Evolutionary conservation across 2,797 vertebrate species (phyloP).

Genomic region (Molossus alvarezi): DNA sequence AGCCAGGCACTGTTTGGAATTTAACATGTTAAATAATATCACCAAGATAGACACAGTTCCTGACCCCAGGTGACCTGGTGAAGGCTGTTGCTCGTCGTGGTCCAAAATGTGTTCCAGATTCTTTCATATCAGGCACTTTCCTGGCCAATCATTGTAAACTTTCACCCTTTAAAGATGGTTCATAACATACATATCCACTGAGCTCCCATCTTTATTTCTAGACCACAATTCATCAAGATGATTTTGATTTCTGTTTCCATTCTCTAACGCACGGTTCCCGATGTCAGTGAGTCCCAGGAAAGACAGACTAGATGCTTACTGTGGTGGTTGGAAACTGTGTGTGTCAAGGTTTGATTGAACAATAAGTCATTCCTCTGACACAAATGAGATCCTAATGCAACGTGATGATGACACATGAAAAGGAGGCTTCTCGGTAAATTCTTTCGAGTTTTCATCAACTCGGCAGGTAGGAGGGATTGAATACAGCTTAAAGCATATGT

Average conservation of each 20-base stretch:
- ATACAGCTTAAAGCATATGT: slow-evolving; percentile 61
- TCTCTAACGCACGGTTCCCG: background rate
- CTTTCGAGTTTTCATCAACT: slow-evolving; percentile 67
- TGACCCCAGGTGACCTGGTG: background rate
- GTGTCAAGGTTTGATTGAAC: background rate
- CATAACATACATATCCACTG: background rate
- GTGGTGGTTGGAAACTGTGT: background rate
- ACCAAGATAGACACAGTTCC: background rate
- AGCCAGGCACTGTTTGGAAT: background rate
- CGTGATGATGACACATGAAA: slow-evolving; percentile 27
- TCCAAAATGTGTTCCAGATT: background rate
- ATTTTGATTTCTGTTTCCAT: slow-evolving; percentile 6
- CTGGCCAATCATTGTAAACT: background rate
- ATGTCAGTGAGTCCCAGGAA: background rate
- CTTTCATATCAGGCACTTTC: background rate
- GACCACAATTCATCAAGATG: slow-evolving; percentile 12
- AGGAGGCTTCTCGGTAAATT: slow-evolving; percentile 5
- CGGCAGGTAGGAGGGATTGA: slow-evolving; percentile 42
- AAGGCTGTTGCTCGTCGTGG: rapidly evolving
- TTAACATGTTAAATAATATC: slow-evolving; percentile 17
- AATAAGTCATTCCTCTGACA: slow-evolving; percentile 23
- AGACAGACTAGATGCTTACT: background rate
- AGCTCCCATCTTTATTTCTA: background rate
- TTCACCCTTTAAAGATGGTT: background rate
- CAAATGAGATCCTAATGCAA: slow-evolving; percentile 4